A percentile compares a stretch with the other conserved stretches of the same genome.
phyloP scores from a whole-genome alignment of 2,113 vertebrate genomes.

The Aplodontia rufa region DNA sequence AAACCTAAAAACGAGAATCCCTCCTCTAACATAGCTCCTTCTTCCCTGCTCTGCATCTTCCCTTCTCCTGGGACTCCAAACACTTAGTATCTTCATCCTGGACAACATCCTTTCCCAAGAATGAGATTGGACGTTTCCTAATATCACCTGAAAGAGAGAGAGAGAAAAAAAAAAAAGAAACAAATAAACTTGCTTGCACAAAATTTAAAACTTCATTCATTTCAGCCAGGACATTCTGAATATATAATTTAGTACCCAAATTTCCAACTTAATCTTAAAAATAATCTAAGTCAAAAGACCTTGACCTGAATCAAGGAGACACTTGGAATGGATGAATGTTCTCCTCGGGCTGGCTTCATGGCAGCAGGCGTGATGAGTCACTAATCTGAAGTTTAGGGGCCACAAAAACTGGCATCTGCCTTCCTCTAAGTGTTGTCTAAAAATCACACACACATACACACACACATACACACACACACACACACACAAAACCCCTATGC shows the following conservation, averaged over 20 bases:
- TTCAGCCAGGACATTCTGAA: background rate
- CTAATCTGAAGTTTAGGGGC: background rate
- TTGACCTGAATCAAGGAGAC: background rate
- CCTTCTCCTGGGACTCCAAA: background rate
- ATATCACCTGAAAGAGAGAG: background rate
- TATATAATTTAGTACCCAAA: background rate
- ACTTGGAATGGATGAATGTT: background rate
- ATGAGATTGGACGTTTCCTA: background rate
- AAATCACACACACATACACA: background rate
- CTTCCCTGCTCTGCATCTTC: background rate
- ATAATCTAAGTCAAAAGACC: background rate
- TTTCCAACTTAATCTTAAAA: slow-evolving; percentile 21
- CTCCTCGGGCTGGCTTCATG: background rate
- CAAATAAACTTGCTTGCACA: background rate
- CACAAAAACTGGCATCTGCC: background rate
- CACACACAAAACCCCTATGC: background rate
- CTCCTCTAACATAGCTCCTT: background rate
- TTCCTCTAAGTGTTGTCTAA: slow-evolving; percentile 24
- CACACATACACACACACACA: background rate
- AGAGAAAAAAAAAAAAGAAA: slow-evolving; percentile 28
- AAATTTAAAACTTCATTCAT: background rate
- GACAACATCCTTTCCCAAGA: background rate
- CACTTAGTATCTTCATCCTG: background rate
- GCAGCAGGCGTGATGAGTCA: background rate
- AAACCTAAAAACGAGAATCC: background rate